Percentiles rank a stretch among this genome's conserved stretches.
phyloP scores from a whole-genome alignment of 2,113 vertebrate genomes.

The Jacana jacana region DNA sequence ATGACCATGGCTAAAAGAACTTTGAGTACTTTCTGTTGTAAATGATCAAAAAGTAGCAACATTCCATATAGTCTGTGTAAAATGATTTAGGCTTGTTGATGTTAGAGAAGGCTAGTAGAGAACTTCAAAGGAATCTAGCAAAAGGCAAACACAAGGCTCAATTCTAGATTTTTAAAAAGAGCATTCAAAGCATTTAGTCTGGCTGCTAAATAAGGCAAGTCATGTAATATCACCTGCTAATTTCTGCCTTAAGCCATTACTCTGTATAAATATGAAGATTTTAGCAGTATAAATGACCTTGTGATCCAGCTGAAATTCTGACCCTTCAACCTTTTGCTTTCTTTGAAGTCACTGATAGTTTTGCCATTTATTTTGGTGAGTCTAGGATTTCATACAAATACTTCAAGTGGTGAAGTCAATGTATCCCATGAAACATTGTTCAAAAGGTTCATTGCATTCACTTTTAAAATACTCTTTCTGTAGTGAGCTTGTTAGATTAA shows the following conservation, averaged over 20 bases:
- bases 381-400: slow-evolving; percentile 22
- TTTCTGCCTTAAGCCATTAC: neutral
- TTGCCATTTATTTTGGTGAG: neutral
- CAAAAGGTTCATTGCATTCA: neutral
- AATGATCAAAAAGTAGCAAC: neutral
- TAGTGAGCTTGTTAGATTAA: neutral
- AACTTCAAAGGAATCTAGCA: neutral
- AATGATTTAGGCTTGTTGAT: neutral
- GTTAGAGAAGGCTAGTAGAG: neutral
- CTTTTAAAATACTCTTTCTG: neutral
- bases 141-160: neutral
- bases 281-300: neutral
- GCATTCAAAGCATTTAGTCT: neutral
- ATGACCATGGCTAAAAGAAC: neutral
- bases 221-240: neutral
- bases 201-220: neutral
- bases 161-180: neutral
- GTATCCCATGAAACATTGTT: neutral
- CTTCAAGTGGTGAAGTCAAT: neutral
- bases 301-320: neutral
- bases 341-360: slow-evolving; percentile 27
- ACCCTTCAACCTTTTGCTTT: slow-evolving; percentile 21
- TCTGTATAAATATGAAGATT: neutral
- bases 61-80: neutral
- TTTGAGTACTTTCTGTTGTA: neutral